Evolutionary conservation across 2,797 vertebrate species (phyloP).

Genomic region (Enteromius radiatus): DNA sequence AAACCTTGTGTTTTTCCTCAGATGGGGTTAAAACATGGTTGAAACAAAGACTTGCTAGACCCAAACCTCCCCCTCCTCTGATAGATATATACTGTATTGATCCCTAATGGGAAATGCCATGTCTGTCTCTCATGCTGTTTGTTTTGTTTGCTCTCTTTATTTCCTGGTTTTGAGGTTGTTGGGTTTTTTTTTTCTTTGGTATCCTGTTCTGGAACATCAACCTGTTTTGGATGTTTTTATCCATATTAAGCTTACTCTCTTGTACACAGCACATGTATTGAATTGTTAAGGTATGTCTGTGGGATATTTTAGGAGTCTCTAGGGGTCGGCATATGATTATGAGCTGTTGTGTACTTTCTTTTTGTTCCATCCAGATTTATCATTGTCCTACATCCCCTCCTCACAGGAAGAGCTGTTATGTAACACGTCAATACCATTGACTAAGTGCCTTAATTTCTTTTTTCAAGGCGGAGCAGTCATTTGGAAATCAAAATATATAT

Average conservation of each 20-base stretch:
- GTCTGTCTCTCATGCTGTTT: conserved; percentile 7
- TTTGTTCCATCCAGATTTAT: conserved; percentile 33
- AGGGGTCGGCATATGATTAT: background rate
- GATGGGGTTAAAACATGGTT: conserved; percentile 25
- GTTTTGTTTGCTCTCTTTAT: background rate
- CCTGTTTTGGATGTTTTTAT: background rate
- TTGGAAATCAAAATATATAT: background rate
- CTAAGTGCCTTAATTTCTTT: conserved; percentile 35
- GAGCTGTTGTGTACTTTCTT: conserved; percentile 14
- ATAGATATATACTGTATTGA: conserved; percentile 38
- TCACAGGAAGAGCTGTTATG: conserved; percentile 51
- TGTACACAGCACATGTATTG: background rate
- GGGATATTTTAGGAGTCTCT: conserved; percentile 15
- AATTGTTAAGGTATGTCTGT: background rate
- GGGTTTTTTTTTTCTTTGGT: background rate
- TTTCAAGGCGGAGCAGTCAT: conserved; percentile 16
- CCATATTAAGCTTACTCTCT: background rate
- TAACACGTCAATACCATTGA: conserved; percentile 47
- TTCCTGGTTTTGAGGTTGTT: conserved; percentile 12
- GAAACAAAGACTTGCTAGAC: conserved; percentile 36
- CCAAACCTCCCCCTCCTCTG: background rate
- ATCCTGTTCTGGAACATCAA: background rate
- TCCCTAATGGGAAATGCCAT: conserved; percentile 26
- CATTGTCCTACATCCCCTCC: conserved; percentile 26
- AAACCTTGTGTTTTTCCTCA: background rate